phyloP scores from a whole-genome alignment of 2,113 vertebrate species.

The Myrmecophaga tridactyla region DNA sequence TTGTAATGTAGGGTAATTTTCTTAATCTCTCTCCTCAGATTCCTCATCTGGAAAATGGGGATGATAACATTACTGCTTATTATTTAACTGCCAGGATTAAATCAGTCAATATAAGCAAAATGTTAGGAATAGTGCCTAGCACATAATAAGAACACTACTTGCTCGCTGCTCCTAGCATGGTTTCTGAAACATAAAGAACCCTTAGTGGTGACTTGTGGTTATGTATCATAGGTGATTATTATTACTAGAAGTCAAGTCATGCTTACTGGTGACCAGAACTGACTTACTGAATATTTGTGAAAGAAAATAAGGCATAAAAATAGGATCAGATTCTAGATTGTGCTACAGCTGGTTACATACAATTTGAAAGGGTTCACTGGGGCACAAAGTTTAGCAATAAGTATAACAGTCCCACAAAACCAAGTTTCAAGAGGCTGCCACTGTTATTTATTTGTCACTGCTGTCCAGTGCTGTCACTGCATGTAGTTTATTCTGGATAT shows the following conservation, averaged over 20 bases:
- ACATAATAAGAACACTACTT: not conserved
- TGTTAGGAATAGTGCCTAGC: not conserved
- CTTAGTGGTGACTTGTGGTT: not conserved
- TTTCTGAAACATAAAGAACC: not conserved
- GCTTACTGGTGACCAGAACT: not conserved
- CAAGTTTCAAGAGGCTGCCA: not conserved
- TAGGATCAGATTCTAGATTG: not conserved
- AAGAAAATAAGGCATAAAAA: not conserved
- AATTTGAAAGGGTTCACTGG: not conserved
- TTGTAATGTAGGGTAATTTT: not conserved
- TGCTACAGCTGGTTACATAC: not conserved
- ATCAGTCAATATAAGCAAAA: not conserved
- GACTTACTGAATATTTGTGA: not conserved
- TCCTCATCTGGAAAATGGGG: not conserved
- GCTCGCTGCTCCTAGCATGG: not conserved
- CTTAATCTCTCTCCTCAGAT: not conserved
- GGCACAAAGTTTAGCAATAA: not conserved
- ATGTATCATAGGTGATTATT: not conserved
- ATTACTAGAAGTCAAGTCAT: not conserved
- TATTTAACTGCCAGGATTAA: not conserved
- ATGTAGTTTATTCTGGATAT: not conserved
- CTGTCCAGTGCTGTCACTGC: not conserved
- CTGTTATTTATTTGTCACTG: not conserved
- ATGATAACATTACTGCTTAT: not conserved
- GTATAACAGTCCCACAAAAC: not conserved